Conservation (phyloP, 2,113 vertebrate species). For the Thymallus thymallus region DNA sequence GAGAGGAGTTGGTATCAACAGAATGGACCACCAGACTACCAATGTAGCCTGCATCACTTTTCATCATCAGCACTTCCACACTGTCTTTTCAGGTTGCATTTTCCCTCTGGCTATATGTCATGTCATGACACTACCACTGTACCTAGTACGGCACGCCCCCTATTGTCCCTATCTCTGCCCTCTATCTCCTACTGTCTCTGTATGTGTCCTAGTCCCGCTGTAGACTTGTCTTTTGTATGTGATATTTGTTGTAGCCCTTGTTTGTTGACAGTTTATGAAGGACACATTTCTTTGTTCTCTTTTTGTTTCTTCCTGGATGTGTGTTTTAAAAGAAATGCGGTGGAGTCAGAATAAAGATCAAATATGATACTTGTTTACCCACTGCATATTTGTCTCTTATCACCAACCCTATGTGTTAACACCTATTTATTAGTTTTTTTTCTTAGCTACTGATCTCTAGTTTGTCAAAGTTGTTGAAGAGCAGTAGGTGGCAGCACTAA, state of each 20-base stretch:
- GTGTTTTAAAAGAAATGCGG: constrained; percentile 44
- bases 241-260: constrained; percentile 46
- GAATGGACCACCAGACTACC: neutral
- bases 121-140: constrained; percentile 21
- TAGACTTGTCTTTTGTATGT: constrained; percentile 36
- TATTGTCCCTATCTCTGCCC: constrained; percentile 13
- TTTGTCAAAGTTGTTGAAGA: neutral
- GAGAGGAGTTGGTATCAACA: no score
- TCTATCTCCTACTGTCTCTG: constrained; percentile 12
- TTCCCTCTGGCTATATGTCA: neutral
- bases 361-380: constrained; percentile 18
- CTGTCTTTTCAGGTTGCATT: neutral
- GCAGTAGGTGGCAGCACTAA: constrained; percentile 60
- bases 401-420: neutral
- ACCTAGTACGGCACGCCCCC: constrained; percentile 41
- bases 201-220: constrained; percentile 23
- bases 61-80: neutral
- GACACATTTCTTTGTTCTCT: constrained; percentile 12
- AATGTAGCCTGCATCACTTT: neutral
- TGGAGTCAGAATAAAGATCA: constrained; percentile 58
- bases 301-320: constrained; percentile 33
- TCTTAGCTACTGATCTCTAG: neutral
- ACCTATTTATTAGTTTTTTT: neutral
- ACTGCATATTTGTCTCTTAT: neutral
- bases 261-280: constrained; percentile 47